Evolutionary conservation across 2,888 invertebrate genomes (phyloP), one percentile per base, ranked within the genome.

Genomic region (Coecobrya sp.): DNA sequence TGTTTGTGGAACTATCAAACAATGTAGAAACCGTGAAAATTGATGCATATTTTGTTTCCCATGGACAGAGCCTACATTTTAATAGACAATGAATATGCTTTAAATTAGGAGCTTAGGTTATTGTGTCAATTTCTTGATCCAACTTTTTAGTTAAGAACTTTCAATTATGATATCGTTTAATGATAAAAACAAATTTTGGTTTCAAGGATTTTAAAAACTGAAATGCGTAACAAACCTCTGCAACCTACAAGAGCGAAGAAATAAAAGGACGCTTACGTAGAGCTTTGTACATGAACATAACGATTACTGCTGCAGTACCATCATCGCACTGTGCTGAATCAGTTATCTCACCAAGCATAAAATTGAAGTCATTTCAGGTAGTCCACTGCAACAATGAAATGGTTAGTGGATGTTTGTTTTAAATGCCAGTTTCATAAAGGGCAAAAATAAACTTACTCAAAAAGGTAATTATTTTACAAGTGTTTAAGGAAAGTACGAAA

Each of bases 331-430:
- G 73, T 8, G 8, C 70, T 89, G 82, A 82, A 84, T 89, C 89
- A 82, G 89, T 82, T 89, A 62, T 82, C 36, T 82, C 70, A 25
- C 82, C 25, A 84, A 42, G 89, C 84, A 89, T 82, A 84, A 89
- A 89, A 89, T 89, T 84, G 59, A 36, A 89, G 89, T 84, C 89
- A 68, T 19, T 62, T 73, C 27, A 36, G 59, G 27, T 16, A 62
- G 79, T 81, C 88, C 79, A 88, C 62, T 59, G 52, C 27, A 65
- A 22, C 16, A 30, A 19, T 22, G 52, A n/a, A 27, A 36, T 13
- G 65, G 49, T 5, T 45, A 13, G 13, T 81, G 25, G 8, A 49
- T 27, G 49, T 52, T 27, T 25, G 13, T 25, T 65, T 65, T 81
- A 27, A 81, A 52, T 81, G 27, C 25, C 49, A 81, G 55, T 52